These are phyloP conservation scores for Antheraea assamensis DNA, from an alignment of 2,888 invertebrate species.

Conservation along the genomic window DNA sequence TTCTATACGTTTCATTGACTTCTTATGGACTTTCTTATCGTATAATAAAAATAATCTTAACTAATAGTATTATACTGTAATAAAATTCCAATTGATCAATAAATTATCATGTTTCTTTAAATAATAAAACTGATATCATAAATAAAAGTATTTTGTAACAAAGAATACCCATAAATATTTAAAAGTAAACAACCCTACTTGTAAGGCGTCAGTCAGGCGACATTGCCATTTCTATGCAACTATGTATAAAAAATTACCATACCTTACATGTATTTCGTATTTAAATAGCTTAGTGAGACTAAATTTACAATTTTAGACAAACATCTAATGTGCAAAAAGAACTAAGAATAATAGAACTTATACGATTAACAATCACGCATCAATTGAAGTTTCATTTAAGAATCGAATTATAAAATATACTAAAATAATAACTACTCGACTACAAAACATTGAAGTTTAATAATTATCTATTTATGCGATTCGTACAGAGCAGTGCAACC, in stretches of 20 bases:
- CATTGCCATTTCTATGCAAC: not conserved
- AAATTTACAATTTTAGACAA: not conserved
- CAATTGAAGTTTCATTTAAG: not conserved
- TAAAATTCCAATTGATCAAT: not conserved
- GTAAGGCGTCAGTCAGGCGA: not conserved
- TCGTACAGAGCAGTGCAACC: constrained; percentile 37
- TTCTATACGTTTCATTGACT: not conserved
- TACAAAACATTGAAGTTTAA: constrained; percentile 25
- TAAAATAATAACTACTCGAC: not conserved
- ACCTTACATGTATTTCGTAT: not conserved
- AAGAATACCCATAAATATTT: not conserved
- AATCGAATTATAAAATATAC: not conserved
- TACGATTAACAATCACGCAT: not conserved
- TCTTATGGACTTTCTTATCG: not conserved
- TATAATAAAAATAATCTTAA: constrained; percentile 4
- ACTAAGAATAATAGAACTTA: not conserved
- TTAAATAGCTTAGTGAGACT: not conserved
- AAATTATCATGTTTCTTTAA: not conserved
- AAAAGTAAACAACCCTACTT: not conserved
- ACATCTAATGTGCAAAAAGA: constrained; percentile 4
- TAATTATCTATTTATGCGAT: constrained; percentile 29
- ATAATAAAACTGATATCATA: not conserved
- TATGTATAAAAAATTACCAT: not conserved
- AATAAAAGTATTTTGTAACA: not conserved
- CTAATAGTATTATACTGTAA: not conserved